phyloP scores from a whole-genome alignment of 92 coral and sea anemone species.

The Phenganax marumi region DNA sequence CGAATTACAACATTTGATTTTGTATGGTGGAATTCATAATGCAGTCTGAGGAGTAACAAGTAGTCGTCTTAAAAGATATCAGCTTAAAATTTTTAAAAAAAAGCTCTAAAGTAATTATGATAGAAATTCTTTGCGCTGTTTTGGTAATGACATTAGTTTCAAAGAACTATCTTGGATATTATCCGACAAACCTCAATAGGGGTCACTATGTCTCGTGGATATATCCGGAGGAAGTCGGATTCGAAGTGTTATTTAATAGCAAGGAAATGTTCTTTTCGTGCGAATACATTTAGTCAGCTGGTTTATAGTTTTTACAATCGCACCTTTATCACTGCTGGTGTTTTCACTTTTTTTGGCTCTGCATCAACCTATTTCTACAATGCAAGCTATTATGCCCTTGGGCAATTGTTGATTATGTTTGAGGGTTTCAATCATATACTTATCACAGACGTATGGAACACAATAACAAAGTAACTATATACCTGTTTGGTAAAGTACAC shows the following conservation, averaged over 20 bases:
- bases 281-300: neutral
- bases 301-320: neutral
- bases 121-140: too few species aligned
- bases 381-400: constrained; percentile 12
- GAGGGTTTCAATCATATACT: neutral
- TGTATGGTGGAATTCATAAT: too few species aligned
- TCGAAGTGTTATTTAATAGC: neutral
- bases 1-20: too few species aligned
- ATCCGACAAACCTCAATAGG: neutral
- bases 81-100: too few species aligned
- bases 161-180: too few species aligned
- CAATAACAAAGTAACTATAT: neutral
- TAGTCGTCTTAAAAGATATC: too few species aligned
- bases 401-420: neutral
- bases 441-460: neutral
- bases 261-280: neutral
- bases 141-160: too few species aligned
- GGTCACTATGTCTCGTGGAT: neutral
- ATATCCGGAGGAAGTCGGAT: constrained; percentile 10
- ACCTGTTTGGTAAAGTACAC: too few species aligned
- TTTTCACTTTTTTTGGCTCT: neutral
- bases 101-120: too few species aligned
- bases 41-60: too few species aligned
- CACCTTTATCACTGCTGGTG: neutral
- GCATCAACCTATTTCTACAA: neutral